Evolutionary conservation across 2,797 vertebrate species (phyloP).

Genomic region (Myotis planiceps): DNA sequence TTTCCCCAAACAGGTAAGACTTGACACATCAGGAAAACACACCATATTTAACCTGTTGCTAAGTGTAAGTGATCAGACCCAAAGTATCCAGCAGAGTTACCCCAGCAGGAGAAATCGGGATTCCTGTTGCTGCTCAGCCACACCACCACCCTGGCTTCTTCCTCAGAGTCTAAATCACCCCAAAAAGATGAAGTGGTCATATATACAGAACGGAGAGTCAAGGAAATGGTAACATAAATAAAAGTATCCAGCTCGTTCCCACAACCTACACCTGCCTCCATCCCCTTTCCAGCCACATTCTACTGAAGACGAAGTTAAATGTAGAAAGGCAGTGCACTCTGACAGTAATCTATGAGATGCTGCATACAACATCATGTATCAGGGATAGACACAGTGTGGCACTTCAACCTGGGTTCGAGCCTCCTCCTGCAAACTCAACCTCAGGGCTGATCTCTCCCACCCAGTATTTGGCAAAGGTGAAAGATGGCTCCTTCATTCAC

Average conservation of each 20-base stretch:
- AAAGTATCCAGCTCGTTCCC: neutral
- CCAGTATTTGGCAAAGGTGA: too few species aligned
- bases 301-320: neutral
- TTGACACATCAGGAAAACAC: fast-evolving
- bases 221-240: too few species aligned
- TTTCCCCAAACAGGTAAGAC: neutral
- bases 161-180: neutral
- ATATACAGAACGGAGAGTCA: neutral
- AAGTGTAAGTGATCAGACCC: neutral
- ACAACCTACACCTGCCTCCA: neutral
- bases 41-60: neutral
- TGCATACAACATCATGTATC: neutral
- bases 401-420: neutral
- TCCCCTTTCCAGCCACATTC: neutral
- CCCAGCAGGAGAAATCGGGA: neutral
- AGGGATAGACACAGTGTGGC: neutral
- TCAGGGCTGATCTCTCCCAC: neutral
- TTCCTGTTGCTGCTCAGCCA: neutral
- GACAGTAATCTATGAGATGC: neutral
- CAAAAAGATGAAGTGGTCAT: neutral
- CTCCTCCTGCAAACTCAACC: neutral
- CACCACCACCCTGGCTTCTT: neutral
- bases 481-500: neutral
- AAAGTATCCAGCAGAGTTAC: neutral
- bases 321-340: neutral